Evolutionary conservation across 2,113 vertebrate species (phyloP).

Genomic region (Emydura subglobosa): DNA sequence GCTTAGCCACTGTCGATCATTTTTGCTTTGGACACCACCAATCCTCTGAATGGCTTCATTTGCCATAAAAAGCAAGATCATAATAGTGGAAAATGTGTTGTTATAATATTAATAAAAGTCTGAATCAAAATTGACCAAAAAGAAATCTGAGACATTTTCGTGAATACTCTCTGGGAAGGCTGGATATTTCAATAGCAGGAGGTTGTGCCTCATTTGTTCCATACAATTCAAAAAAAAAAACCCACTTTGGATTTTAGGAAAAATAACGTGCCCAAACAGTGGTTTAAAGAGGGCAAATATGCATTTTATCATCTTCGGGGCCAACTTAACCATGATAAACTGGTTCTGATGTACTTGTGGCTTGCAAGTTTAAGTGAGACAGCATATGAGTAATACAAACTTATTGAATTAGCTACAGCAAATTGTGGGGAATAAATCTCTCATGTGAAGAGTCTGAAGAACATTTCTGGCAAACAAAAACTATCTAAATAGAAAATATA

Average conservation of each 20-base stretch:
- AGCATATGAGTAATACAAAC: background rate
- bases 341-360: background rate
- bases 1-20: background rate
- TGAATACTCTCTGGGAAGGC: background rate
- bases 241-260: background rate
- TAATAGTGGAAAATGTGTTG: background rate
- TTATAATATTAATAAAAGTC: background rate
- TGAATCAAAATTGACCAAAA: background rate
- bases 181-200: background rate
- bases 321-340: background rate
- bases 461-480: constrained; percentile 17
- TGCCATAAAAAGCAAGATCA: background rate
- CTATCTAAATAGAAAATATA: constrained; percentile 55
- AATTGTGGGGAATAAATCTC: background rate
- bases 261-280: background rate
- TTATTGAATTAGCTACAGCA: constrained; percentile 15
- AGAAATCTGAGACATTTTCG: background rate
- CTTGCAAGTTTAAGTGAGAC: background rate
- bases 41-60: background rate
- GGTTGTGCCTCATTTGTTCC: background rate
- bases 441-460: background rate
- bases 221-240: background rate
- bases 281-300: background rate
- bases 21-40: background rate
- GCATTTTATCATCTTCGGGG: background rate